These are phyloP conservation scores for Toxotes chatareus DNA, from an alignment of 2,113 vertebrate genomes.

Conservation along the genomic window DNA sequence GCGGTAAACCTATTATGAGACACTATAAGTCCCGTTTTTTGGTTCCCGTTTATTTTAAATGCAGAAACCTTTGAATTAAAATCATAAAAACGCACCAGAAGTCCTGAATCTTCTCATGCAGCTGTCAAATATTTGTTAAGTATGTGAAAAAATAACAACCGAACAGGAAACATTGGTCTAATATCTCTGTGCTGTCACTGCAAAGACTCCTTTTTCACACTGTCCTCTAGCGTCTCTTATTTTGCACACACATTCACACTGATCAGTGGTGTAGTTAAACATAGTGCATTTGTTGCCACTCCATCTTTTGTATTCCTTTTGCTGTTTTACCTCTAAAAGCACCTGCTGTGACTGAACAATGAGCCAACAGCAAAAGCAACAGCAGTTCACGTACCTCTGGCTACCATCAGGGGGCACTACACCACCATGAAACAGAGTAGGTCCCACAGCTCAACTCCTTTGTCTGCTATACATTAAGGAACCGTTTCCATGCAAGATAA, in stretches of 20 bases:
- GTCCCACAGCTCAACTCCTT: conserved; percentile 66
- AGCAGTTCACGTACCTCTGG: neutral
- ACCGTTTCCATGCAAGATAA: conserved; percentile 64
- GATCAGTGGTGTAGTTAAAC: conserved; percentile 22
- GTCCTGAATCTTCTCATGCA: neutral
- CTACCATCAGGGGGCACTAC: conserved; percentile 82
- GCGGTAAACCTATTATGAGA: neutral
- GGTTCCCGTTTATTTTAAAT: neutral
- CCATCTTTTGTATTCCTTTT: conserved; percentile 13
- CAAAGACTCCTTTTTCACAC: neutral
- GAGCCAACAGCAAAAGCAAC: conserved; percentile 17
- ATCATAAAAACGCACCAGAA: neutral
- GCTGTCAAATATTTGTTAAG: neutral
- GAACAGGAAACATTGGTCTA: neutral
- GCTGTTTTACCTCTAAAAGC: conserved; percentile 34
- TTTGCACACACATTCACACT: neutral
- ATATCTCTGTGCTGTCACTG: neutral
- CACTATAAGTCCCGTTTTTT: neutral
- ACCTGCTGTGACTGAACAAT: conserved; percentile 67
- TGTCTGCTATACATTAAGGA: conserved; percentile 81
- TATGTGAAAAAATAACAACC: too few species aligned
- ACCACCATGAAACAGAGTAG: conserved; percentile 62
- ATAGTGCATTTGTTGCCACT: conserved; percentile 22
- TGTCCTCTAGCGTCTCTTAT: neutral
- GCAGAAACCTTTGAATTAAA: neutral